phyloP scores from a whole-genome alignment of 1,140 invertebrate species.

The Bombus pascuorum region DNA sequence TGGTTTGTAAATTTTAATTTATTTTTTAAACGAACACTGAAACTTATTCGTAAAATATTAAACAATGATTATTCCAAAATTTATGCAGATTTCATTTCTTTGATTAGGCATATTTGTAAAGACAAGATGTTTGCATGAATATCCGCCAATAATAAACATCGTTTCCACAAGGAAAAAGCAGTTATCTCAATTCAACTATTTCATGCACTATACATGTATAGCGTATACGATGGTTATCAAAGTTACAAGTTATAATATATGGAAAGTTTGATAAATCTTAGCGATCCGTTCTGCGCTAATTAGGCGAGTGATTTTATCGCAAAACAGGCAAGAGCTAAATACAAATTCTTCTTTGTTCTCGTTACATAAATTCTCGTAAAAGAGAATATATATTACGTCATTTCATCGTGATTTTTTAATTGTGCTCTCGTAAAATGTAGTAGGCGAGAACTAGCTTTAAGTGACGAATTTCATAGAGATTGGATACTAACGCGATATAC shows the following conservation, averaged over 20 bases:
- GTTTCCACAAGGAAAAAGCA: no score
- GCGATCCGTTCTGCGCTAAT: neutral
- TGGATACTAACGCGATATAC: neutral
- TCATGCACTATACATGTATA: neutral
- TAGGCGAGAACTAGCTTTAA: constrained; percentile 24
- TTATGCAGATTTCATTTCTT: no score
- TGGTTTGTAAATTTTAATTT: no score
- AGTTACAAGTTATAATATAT: no score
- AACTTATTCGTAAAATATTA: no score
- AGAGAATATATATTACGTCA: neutral
- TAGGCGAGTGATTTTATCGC: neutral
- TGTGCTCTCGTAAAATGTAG: neutral
- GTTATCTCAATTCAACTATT: neutral
- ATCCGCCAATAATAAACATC: no score
- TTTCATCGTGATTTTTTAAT: constrained; percentile 27
- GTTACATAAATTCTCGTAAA: neutral
- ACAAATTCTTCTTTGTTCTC: neutral
- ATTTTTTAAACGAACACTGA: no score
- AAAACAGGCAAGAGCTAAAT: neutral
- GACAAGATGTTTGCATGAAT: no score
- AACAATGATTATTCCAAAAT: no score
- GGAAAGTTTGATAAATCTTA: neutral
- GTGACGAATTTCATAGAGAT: constrained; percentile 3
- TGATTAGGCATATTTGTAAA: no score
- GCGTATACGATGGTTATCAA: neutral